These are phyloP conservation scores for Vidua chalybeata DNA, from an alignment of 2,113 vertebrate genomes.

Conservation along the genomic window DNA sequence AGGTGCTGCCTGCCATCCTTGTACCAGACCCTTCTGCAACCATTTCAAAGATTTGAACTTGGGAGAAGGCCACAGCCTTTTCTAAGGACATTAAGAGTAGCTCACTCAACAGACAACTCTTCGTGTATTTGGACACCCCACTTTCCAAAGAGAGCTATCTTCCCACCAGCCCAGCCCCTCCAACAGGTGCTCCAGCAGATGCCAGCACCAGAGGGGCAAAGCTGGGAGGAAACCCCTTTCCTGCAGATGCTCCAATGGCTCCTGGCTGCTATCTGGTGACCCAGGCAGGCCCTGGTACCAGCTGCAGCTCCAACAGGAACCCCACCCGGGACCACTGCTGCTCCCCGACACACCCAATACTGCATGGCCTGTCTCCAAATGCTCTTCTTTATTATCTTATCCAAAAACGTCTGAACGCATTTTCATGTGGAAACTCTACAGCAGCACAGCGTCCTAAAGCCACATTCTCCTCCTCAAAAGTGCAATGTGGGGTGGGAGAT, in stretches of 20 bases:
- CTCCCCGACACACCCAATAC: not conserved
- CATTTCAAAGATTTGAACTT: not conserved
- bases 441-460: rapidly evolving
- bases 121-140: rapidly evolving
- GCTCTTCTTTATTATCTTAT: not conserved
- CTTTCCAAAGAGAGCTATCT: not conserved
- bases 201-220: not conserved
- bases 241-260: not conserved
- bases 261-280: not conserved
- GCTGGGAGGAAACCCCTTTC: not conserved
- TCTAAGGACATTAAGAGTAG: not conserved
- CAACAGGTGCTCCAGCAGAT: not conserved
- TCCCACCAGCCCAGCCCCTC: not conserved
- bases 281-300: not conserved
- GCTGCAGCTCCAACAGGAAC: not conserved
- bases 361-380: rapidly evolving
- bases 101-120: not conserved
- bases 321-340: not conserved
- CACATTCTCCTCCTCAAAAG: not conserved
- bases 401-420: not conserved
- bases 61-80: not conserved
- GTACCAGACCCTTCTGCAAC: not conserved
- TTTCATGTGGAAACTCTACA: not conserved
- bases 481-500: not conserved
- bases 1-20: not conserved